A percentile compares a stretch with the other conserved stretches of the same genome.
Conservation (phyloP, 1,140 invertebrate species). For the Cotesia glomerata region DNA sequence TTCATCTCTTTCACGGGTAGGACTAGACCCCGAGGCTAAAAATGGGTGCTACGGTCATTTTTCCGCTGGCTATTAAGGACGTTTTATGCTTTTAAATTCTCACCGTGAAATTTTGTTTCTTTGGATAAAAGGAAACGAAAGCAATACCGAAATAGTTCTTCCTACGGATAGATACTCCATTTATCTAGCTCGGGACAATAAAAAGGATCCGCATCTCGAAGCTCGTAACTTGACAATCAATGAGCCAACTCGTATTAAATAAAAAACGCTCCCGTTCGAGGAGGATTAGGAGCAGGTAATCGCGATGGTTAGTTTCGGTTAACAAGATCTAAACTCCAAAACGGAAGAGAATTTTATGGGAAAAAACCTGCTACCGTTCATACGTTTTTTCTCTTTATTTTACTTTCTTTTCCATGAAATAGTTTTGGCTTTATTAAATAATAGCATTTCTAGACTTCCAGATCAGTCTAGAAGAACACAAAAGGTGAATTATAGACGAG, state of each 20-base stretch:
- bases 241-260: neutral
- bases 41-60: neutral
- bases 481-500: neutral
- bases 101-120: constrained; percentile 15
- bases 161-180: neutral
- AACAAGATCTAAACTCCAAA: constrained; percentile 42
- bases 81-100: neutral
- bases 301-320: constrained; percentile 39
- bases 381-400: neutral
- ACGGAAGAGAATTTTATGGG: constrained; percentile 53
- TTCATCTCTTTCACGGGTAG: constrained; percentile 39
- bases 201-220: constrained; percentile 13
- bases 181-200: neutral
- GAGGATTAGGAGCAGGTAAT: constrained; percentile 31
- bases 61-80: neutral
- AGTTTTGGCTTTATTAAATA: too few relatives aligned
- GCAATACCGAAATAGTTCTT: neutral
- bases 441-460: too few relatives aligned
- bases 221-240: constrained; percentile 13
- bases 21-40: neutral
- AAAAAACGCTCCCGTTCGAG: neutral
- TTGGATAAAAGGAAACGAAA: neutral
- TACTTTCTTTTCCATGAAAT: neutral
- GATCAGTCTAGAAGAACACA: too few relatives aligned
- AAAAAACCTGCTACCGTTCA: constrained; percentile 31